Evolutionary conservation across 1,140 invertebrate species (phyloP), one percentile per base, ranked within the genome.

Genomic region (Aphelenchoides fujianensis): DNA sequence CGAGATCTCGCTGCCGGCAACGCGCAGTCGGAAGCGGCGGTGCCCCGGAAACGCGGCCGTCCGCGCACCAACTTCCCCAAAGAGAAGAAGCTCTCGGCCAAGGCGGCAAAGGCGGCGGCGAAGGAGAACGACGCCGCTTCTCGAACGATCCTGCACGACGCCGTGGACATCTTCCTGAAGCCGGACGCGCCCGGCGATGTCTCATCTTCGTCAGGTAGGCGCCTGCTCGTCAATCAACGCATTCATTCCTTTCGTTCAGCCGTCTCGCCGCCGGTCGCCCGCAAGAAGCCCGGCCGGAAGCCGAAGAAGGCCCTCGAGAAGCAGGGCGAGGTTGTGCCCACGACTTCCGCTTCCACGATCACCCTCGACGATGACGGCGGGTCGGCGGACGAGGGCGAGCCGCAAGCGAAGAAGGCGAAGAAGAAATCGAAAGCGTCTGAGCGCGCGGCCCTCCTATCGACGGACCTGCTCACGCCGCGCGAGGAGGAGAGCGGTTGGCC

Each of bases 91-190:
- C 23, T 23, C 12, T 12, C 41, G 23, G 23, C 23, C 23, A 48
- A 48, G 23, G 23, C 41, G 41, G 23, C 41, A 48, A 48, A 23
- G 23, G 12, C 41, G 12, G 41, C 41, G 12, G 23, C 41, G 23
- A 48, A 59, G 34, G 19, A 59, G 27, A 23, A 59, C 7, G 55
- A 59, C 5, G 28, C 55, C 5, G 5, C 23, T 27, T 16, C 5
- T 7, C 5, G 55, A 59, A 59, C 55, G 19, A 59, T 59, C 34
- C 34, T 59, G 55, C 55, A 59, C 55, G 55, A 59, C 34, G 55
- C 55, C 34, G 55, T 23, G 5, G 55, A 59, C 23, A 7, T 59
- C 55, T 59, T 59, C 55, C 34, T 59, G 19, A 59, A 59, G 23
- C 55, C 55, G 34, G 23, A 27, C 7, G 27, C 23, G 5, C 19